A percentile compares a stretch with the other conserved stretches of the same genome.
Conservation (phyloP, 1,140 invertebrate genomes). For the Dendroctonus valens region DNA sequence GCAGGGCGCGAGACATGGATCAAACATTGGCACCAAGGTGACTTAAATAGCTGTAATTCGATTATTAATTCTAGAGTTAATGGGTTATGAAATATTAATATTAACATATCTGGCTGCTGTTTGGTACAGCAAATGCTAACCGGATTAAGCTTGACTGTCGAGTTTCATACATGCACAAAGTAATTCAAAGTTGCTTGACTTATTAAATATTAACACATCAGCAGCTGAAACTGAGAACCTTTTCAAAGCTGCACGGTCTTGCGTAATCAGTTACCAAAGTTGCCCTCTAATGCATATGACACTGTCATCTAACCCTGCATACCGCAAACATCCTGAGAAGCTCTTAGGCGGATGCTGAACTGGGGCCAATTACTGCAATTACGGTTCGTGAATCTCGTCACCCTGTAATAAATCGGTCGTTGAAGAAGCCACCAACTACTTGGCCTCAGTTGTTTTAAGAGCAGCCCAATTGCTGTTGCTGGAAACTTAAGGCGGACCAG, state of each 20-base stretch:
- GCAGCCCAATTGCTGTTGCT: constrained; percentile 12
- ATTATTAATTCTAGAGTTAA: too few species aligned
- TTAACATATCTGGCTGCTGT: too few species aligned
- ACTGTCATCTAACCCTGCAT: neutral
- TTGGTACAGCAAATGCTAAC: too few species aligned
- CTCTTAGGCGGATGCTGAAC: constrained; percentile 19
- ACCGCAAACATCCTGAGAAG: constrained; percentile 23
- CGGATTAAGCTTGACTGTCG: too few species aligned
- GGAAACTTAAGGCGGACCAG: constrained; percentile 6
- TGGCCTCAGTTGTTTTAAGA: constrained; percentile 12
- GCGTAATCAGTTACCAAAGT: neutral
- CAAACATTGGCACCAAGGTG: too few species aligned
- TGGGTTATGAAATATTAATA: too few species aligned
- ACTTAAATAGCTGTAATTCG: too few species aligned
- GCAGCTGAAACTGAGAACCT: constrained; percentile 1
- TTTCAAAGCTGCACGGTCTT: constrained; percentile 2
- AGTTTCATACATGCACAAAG: too few species aligned
- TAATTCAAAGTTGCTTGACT: too few species aligned
- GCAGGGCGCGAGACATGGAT: too few species aligned
- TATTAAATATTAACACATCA: too few species aligned
- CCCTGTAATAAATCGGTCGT: constrained; percentile 31
- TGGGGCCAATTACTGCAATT: constrained; percentile 33
- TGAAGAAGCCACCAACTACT: constrained; percentile 26
- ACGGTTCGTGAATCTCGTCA: constrained; percentile 32
- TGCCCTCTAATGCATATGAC: constrained; percentile 1